These are phyloP conservation scores for Apomyelois bistriatella DNA, from an alignment of 2,888 invertebrate genomes.

Conservation along the genomic window DNA sequence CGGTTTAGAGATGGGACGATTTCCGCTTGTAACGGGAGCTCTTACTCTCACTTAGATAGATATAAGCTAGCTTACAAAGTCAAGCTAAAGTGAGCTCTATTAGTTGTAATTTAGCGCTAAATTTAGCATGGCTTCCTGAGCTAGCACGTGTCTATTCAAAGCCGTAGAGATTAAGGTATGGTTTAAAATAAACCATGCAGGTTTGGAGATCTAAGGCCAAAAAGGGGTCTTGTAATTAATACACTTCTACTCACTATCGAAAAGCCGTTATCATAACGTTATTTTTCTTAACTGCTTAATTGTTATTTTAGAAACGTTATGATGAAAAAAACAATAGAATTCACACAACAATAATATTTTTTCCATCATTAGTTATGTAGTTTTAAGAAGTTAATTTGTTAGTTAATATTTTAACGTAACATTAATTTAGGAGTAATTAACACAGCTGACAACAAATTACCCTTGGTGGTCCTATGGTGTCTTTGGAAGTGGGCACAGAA, in stretches of 20 bases:
- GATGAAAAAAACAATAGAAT: too few relatives aligned
- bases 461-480: conserved; percentile 77
- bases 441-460: conserved; percentile 33
- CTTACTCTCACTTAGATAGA: too few relatives aligned
- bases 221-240: neutral
- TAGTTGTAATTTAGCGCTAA: too few relatives aligned
- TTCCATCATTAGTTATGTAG: too few relatives aligned
- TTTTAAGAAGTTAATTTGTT: neutral
- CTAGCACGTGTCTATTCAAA: too few relatives aligned
- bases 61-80: too few relatives aligned
- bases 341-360: too few relatives aligned
- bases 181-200: conserved; percentile 5
- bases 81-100: too few relatives aligned
- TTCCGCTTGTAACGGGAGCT: too few relatives aligned
- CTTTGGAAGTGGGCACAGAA: conserved; percentile 95
- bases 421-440: neutral
- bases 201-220: neutral
- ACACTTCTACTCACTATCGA: neutral
- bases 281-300: neutral
- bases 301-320: neutral
- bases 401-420: too few relatives aligned
- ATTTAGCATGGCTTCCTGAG: too few relatives aligned
- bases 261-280: neutral
- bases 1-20: too few relatives aligned
- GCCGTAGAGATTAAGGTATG: neutral